Percentiles rank a stretch among this genome's conserved stretches.
These are phyloP conservation scores for Aproaerema taeniolella DNA, from an alignment of 2,888 invertebrate genomes.

Conservation along the genomic window DNA sequence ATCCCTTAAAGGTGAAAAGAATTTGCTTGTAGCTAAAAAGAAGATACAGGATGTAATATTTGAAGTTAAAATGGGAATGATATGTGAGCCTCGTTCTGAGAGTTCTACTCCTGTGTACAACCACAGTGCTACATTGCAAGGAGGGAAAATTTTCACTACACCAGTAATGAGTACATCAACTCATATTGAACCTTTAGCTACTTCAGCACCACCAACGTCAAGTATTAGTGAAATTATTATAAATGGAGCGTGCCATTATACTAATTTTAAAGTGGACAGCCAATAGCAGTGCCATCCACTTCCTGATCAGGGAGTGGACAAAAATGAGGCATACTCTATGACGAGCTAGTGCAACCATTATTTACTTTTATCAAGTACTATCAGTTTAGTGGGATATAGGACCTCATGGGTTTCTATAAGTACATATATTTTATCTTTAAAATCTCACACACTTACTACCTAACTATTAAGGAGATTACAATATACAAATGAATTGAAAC, in stretches of 20 bases:
- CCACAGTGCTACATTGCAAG: conserved; percentile 38
- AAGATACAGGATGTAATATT: conserved; percentile 79
- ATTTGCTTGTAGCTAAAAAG: conserved; percentile 75
- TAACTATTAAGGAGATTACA: too few relatives aligned
- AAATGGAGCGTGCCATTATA: conserved; percentile 57
- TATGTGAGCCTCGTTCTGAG: conserved; percentile 51
- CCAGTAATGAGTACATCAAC: conserved; percentile 46
- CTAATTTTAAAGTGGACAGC: conserved; percentile 63
- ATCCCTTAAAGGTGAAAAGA: conserved; percentile 73
- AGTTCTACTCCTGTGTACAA: conserved; percentile 42
- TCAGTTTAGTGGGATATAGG: too few relatives aligned
- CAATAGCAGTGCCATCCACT: conserved; percentile 65
- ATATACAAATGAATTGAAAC: too few relatives aligned
- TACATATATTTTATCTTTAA: too few relatives aligned
- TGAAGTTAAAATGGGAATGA: conserved; percentile 78
- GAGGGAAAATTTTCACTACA: conserved; percentile 48
- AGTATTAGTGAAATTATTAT: conserved; percentile 65
- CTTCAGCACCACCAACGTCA: conserved; percentile 44
- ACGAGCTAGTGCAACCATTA: too few relatives aligned
- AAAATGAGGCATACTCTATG: conserved; percentile 36
- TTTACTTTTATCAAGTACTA: too few relatives aligned
- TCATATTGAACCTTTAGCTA: conserved; percentile 50
- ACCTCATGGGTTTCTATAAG: too few relatives aligned
- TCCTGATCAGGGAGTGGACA: conserved; percentile 56
- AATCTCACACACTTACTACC: too few relatives aligned